Percentiles rank a stretch among this genome's conserved stretches.
Evolutionary conservation across 2,888 invertebrate genomes (phyloP).

Genomic region (Synergus umbraculus): DNA sequence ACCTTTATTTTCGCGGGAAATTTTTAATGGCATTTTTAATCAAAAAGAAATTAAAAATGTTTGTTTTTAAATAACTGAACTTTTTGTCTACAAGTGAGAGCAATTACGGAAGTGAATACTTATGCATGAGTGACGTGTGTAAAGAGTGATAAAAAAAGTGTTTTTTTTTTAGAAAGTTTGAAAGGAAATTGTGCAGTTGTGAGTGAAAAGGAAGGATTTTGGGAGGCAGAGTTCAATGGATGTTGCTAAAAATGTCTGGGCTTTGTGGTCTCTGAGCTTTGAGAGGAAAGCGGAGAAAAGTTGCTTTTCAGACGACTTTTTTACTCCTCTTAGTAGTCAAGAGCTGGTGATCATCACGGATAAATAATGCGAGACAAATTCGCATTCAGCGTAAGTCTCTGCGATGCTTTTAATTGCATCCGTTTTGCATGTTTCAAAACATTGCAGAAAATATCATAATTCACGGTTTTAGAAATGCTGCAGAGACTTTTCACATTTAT

Average conservation of each 20-base stretch:
- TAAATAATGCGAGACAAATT: constrained; percentile 67
- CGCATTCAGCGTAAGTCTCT: constrained; percentile 64
- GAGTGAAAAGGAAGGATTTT: not conserved
- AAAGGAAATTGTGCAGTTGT: not conserved
- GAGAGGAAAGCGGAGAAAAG: not conserved
- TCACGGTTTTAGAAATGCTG: not conserved
- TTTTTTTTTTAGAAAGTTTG: not conserved
- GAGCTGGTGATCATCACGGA: constrained; percentile 3
- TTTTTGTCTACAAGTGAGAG: no score
- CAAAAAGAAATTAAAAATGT: not conserved
- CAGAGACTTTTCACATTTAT: not conserved
- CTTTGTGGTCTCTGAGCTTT: not conserved
- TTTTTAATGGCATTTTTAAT: not conserved
- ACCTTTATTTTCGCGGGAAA: not conserved
- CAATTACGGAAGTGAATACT: not conserved
- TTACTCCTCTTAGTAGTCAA: not conserved
- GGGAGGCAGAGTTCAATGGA: not conserved
- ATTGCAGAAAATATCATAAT: not conserved
- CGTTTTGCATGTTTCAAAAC: not conserved
- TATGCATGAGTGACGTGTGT: not conserved
- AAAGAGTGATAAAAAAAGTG: not conserved
- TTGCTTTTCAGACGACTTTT: constrained; percentile 7
- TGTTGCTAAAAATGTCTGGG: not conserved
- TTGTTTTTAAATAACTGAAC: not conserved
- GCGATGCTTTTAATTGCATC: constrained; percentile 12